Conservation (phyloP, 2,888 invertebrate species). For the Cheilosia impressa region DNA sequence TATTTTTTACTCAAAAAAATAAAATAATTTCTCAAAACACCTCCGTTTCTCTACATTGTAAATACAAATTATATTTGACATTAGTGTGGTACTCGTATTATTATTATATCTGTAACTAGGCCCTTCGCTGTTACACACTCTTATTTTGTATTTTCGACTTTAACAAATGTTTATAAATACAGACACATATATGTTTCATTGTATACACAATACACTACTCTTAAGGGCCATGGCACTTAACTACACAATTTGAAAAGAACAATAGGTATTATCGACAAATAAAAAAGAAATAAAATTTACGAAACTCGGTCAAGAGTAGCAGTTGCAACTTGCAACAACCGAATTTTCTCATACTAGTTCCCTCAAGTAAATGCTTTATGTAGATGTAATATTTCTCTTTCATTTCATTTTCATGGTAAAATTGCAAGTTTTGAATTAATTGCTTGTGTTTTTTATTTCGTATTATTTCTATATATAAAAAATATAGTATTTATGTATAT, state of each 20-base stretch:
- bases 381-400: background rate
- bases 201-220: conserved; percentile 57
- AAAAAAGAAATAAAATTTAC: conserved; percentile 22
- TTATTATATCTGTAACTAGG: conserved; percentile 36
- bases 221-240: conserved; percentile 74
- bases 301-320: background rate
- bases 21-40: conserved; percentile 43
- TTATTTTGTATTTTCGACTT: conserved; percentile 24
- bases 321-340: background rate
- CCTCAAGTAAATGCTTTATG: conserved; percentile 10
- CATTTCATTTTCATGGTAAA: background rate
- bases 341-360: background rate
- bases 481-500: conserved; percentile 62
- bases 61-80: conserved; percentile 40
- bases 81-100: conserved; percentile 30
- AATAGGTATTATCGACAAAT: background rate
- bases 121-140: conserved; percentile 38
- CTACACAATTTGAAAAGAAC: conserved; percentile 55
- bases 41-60: conserved; percentile 29
- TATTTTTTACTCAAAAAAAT: conserved; percentile 51
- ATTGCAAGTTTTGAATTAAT: background rate
- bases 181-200: conserved; percentile 41
- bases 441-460: conserved; percentile 22
- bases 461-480: conserved; percentile 61
- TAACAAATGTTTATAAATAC: conserved; percentile 55